Evolutionary conservation across 1,140 invertebrate species (phyloP).

Genomic region (Dendroctonus ponderosae): DNA sequence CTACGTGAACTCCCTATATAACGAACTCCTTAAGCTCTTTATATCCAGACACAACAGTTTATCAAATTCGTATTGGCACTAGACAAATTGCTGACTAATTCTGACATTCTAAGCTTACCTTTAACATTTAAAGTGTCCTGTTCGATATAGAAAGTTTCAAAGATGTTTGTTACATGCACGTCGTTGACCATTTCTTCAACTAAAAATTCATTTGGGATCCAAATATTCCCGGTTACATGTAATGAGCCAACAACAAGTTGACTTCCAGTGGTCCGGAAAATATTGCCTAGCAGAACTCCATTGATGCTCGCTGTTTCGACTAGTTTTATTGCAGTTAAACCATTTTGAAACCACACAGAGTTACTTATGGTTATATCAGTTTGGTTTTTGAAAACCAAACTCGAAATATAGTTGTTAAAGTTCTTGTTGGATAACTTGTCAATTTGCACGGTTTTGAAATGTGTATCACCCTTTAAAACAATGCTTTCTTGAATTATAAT

Average conservation of each 20-base stretch:
- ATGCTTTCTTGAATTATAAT: background rate
- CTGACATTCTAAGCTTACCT: slow-evolving; percentile 20
- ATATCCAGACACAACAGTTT: no score
- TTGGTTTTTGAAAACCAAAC: slow-evolving; percentile 45
- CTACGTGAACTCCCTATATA: no score
- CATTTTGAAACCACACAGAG: slow-evolving; percentile 39
- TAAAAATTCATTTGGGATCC: slow-evolving; percentile 36
- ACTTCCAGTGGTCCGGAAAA: slow-evolving; percentile 41
- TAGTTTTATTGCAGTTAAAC: slow-evolving; percentile 41
- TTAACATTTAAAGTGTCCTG: slow-evolving; percentile 35
- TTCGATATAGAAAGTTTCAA: slow-evolving; percentile 29
- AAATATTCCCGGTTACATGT: slow-evolving; percentile 41
- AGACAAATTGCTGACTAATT: background rate
- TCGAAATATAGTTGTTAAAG: slow-evolving; percentile 39
- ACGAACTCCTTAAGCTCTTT: no score
- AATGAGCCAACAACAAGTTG: slow-evolving; percentile 42
- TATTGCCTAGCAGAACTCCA: slow-evolving; percentile 39
- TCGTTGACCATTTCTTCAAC: slow-evolving; percentile 39
- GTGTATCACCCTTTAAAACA: slow-evolving; percentile 38
- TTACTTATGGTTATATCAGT: slow-evolving; percentile 33
- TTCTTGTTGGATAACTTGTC: slow-evolving; percentile 37
- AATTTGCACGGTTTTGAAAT: slow-evolving; percentile 39
- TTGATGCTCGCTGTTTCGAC: slow-evolving; percentile 45
- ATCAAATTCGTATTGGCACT: no score
- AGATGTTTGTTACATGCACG: slow-evolving; percentile 37